phyloP scores from a whole-genome alignment of 2,888 invertebrate genomes.

The Ectobius pallidus region DNA sequence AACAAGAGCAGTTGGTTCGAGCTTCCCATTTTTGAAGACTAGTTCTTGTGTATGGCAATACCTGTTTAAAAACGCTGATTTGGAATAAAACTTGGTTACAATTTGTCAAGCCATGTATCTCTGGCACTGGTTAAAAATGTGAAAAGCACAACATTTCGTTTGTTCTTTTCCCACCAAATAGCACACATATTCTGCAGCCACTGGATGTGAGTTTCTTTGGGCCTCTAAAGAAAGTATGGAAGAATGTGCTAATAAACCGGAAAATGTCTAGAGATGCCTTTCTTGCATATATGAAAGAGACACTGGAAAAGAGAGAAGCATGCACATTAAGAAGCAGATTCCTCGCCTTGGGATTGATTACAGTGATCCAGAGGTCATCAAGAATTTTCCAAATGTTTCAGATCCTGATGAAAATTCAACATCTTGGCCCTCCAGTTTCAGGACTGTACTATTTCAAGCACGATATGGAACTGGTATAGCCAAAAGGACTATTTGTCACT shows the following conservation, averaged over 20 bases:
- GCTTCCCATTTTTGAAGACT: too few species aligned
- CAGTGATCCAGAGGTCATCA: background rate
- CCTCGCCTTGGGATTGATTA: background rate
- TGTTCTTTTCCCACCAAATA: background rate
- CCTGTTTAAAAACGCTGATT: background rate
- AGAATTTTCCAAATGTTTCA: background rate
- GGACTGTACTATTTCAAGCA: too few species aligned
- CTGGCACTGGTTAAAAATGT: constrained; percentile 7
- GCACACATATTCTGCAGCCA: background rate
- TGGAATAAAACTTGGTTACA: background rate
- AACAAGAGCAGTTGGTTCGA: too few species aligned
- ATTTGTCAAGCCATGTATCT: constrained; percentile 9
- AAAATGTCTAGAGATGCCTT: background rate
- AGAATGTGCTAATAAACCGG: background rate
- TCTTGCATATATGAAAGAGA: background rate
- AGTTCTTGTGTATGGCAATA: background rate
- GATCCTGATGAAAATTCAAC: background rate
- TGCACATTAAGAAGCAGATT: background rate
- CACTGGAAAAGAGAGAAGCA: background rate
- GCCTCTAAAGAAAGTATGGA: background rate
- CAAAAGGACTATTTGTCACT: too few species aligned
- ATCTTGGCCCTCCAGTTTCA: background rate
- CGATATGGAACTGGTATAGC: background rate
- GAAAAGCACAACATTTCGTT: constrained; percentile 2
- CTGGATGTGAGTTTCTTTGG: background rate